Percentiles rank a stretch among this genome's conserved stretches.
Evolutionary conservation across 2,113 vertebrate species (phyloP).

Genomic region (Aramus guarauna): DNA sequence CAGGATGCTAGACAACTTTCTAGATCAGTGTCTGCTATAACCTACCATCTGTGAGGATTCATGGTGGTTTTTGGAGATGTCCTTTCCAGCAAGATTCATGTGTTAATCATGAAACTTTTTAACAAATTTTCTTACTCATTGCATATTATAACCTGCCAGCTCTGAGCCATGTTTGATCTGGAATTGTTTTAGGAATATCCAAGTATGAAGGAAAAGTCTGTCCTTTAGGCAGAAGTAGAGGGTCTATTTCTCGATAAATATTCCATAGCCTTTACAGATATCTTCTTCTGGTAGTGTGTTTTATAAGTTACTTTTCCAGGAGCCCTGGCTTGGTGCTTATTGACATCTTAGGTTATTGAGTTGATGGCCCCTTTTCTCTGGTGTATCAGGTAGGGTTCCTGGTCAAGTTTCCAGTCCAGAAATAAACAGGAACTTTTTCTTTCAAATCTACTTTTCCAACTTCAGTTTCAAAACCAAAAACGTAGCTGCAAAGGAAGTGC

Average conservation of each 20-base stretch:
- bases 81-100: background rate
- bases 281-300: background rate
- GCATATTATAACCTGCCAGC: accelerated
- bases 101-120: background rate
- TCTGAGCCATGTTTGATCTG: background rate
- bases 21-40: background rate
- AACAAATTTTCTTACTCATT: background rate
- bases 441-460: background rate
- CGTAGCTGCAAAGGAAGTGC: background rate
- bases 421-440: background rate
- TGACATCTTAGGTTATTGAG: background rate
- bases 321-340: background rate
- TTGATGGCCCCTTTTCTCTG: background rate
- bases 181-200: background rate
- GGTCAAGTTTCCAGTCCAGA: background rate
- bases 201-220: background rate
- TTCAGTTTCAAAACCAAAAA: background rate
- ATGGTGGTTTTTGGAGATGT: background rate
- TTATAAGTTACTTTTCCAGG: background rate
- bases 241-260: background rate
- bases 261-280: background rate
- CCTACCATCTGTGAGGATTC: background rate
- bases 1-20: background rate
- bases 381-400: background rate
- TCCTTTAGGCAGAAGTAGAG: background rate